Conservation (phyloP, 2,888 invertebrate genomes). For the Augochlorella aurata region DNA sequence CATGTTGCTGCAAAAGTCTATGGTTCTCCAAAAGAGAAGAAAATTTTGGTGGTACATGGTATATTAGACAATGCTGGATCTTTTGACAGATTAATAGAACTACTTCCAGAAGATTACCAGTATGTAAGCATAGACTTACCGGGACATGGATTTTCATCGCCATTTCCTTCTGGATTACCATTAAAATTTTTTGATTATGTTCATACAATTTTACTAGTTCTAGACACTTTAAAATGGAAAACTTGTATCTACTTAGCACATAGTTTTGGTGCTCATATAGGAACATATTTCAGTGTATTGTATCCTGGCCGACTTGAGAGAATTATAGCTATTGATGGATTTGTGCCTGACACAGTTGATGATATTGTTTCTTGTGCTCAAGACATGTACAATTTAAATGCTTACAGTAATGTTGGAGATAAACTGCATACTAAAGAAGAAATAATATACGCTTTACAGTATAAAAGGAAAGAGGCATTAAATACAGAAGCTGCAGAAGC, state of each 20-base stretch:
- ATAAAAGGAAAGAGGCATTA: slow-evolving; percentile 79
- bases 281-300: slow-evolving; percentile 77
- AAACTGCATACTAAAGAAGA: slow-evolving; percentile 81
- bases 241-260: slow-evolving; percentile 80
- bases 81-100: slow-evolving; percentile 80
- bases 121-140: slow-evolving; percentile 82
- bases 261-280: slow-evolving; percentile 83
- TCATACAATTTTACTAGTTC: slow-evolving; percentile 73
- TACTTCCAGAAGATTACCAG: slow-evolving; percentile 77
- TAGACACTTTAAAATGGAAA: slow-evolving; percentile 80
- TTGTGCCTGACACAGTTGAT: slow-evolving; percentile 72
- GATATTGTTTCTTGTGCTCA: slow-evolving; percentile 74
- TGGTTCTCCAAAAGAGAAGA: slow-evolving; percentile 72
- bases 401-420: neutral
- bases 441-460: slow-evolving; percentile 82
- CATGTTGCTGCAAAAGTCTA: slow-evolving; percentile 83
- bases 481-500: slow-evolving; percentile 82
- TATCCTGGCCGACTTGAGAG: slow-evolving; percentile 81
- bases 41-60: slow-evolving; percentile 79
- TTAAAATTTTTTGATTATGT: slow-evolving; percentile 78
- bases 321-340: slow-evolving; percentile 82
- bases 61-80: slow-evolving; percentile 81
- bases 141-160: slow-evolving; percentile 82
- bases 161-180: slow-evolving; percentile 78
- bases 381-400: slow-evolving; percentile 75